phyloP scores from a whole-genome alignment of 2,888 invertebrate genomes.

The Lepidocyrtoides sp. region DNA sequence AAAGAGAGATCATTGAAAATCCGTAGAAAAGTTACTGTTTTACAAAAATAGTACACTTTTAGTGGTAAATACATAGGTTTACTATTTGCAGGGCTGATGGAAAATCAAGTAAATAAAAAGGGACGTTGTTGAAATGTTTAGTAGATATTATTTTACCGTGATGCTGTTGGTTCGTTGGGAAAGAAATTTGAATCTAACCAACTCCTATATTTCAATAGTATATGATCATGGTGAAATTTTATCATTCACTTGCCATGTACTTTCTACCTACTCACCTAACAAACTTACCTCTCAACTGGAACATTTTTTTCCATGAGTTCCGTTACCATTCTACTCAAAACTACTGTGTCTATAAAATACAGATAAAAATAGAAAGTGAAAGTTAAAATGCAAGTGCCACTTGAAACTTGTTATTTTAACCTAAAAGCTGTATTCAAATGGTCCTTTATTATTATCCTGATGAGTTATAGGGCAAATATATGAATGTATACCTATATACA shows the following conservation, averaged over 20 bases:
- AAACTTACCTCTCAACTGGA: neutral
- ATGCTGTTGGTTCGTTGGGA: neutral
- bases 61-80: neutral
- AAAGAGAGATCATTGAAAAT: neutral
- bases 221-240: neutral
- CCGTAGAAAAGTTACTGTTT: too few relatives aligned
- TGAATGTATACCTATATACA: neutral
- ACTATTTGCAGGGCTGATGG: too few relatives aligned
- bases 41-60: too few relatives aligned
- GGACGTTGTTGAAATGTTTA: neutral
- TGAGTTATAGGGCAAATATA: conserved; percentile 2
- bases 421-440: conserved; percentile 53
- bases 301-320: neutral
- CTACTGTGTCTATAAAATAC: too few relatives aligned
- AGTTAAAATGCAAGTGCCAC: conserved; percentile 52
- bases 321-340: neutral
- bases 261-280: neutral
- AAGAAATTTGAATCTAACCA: conserved; percentile 9
- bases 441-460: conserved; percentile 51
- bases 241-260: neutral
- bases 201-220: too few relatives aligned
- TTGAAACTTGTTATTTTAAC: conserved; percentile 57
- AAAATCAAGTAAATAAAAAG: too few relatives aligned
- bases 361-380: conserved; percentile 32
- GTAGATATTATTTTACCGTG: neutral